These are phyloP conservation scores for Catharus minimus DNA, from an alignment of 2,113 vertebrate genomes.

Conservation along the genomic window DNA sequence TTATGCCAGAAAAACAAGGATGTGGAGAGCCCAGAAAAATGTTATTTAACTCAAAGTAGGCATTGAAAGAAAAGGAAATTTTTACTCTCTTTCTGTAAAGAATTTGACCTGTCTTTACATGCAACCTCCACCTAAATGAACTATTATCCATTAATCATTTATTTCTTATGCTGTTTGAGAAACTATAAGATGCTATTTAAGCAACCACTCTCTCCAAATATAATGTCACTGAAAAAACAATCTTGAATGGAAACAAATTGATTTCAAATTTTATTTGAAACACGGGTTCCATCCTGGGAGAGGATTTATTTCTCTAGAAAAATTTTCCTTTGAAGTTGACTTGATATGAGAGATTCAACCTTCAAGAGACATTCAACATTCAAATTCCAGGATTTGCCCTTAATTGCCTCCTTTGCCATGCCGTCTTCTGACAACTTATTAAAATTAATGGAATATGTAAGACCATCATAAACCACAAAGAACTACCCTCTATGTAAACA, in stretches of 20 bases:
- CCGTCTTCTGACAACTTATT: not conserved
- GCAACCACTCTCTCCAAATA: rapidly evolving
- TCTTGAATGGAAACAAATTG: not conserved
- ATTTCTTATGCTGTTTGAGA: not conserved
- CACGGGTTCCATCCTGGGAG: not conserved
- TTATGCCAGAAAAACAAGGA: not conserved
- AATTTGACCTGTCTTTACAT: not conserved
- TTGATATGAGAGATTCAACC: not conserved
- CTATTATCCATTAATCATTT: rapidly evolving
- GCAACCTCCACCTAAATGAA: not conserved
- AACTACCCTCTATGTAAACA: not conserved
- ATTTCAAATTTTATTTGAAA: not conserved
- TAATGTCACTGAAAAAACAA: not conserved
- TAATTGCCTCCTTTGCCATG: not conserved
- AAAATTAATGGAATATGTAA: not conserved
- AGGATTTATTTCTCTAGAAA: not conserved
- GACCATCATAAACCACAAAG: not conserved
- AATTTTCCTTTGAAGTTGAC: not conserved
- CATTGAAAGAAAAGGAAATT: not conserved
- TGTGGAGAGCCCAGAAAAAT: not conserved
- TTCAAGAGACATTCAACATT: not conserved
- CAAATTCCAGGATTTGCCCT: not conserved
- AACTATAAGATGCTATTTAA: not conserved
- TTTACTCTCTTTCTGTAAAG: not conserved
- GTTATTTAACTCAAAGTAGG: not conserved